Base-by-base conservation (phyloP, 2,888 invertebrate genomes). In the Campoplex capitator region DNA sequence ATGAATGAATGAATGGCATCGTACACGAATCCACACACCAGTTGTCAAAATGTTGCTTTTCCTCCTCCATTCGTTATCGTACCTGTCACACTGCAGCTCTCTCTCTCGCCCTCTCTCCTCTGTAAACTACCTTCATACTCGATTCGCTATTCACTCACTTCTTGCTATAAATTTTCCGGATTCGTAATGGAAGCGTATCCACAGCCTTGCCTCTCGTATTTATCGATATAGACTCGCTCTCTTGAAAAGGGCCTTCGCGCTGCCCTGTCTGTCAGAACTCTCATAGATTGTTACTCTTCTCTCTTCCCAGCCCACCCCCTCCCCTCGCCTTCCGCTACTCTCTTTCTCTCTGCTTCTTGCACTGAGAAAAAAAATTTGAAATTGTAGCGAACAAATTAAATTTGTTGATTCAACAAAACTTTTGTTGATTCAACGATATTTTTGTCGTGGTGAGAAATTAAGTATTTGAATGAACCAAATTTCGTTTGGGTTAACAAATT, bases 21-120 rank as follows among this genome's bases (percentile, higher is more conserved):
- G 70, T 56, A 74, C 23, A 9, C 38, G 70, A 70, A 76, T 79
- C 45, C 38, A 23, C 23, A 23, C 23, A 79, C 56, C 79, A n/a
- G 56, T 79, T 79, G 79, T 79, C 79, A 79, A 68, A 83, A 83
- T 76, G 79, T 83, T 68, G 75, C 70, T 48, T 48, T 81, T 51
- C 65, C 65, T 56, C 45, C 35, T 80, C 79, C 65, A 73, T 83
- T 76, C 58, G 80, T 83, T 67, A 80, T 83, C 38, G 1, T 83
- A 35, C 65, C 13, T 83, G 23, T 45, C 45, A 28, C 58, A 18
- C 45, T 56, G 11, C 11, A 42, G 45, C 35, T 67, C 45, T 56
- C 13, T 8, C 42, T 62, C 35, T 67, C 9, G 9, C 75, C 3
- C 16, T 62, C 16, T 51, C 4, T 51, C 16, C 18, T 16, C 62